A percentile compares a stretch with the other conserved stretches of the same genome.
These are phyloP conservation scores for Hipparchia semele DNA, from an alignment of 2,888 invertebrate species.

Conservation along the genomic window DNA sequence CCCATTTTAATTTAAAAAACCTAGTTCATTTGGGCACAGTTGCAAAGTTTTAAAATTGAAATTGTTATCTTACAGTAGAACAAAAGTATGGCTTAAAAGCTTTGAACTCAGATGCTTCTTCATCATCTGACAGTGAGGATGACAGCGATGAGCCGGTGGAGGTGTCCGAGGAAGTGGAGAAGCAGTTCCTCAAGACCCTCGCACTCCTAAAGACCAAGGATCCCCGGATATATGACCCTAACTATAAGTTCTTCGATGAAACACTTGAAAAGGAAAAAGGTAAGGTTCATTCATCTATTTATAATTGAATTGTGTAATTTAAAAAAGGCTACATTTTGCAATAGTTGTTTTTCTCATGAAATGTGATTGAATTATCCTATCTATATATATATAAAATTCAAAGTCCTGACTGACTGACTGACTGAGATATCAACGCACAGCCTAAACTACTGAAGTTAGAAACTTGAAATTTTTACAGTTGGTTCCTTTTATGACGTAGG, in stretches of 20 bases:
- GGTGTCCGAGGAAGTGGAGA: conserved; percentile 86
- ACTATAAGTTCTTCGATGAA: conserved; percentile 86
- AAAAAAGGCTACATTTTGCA: too few relatives aligned
- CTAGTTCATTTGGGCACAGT: too few relatives aligned
- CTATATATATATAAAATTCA: too few relatives aligned
- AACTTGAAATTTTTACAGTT: too few relatives aligned
- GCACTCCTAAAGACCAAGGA: conserved; percentile 94
- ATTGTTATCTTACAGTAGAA: conserved; percentile 80
- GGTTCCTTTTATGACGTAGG: too few relatives aligned
- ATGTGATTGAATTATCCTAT: too few relatives aligned
- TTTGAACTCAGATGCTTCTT: conserved; percentile 68
- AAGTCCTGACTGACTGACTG: too few relatives aligned
- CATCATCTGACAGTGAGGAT: conserved; percentile 84
- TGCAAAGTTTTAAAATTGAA: too few relatives aligned
- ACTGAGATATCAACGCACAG: too few relatives aligned
- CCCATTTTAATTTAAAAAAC: too few relatives aligned
- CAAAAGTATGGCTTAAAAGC: conserved; percentile 87
- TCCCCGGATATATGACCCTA: conserved; percentile 93
- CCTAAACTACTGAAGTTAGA: too few relatives aligned
- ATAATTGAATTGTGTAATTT: not conserved
- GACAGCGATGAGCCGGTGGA: conserved; percentile 85
- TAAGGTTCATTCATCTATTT: conserved; percentile 34
- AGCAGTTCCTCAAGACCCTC: conserved; percentile 94
- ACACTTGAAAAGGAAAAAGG: conserved; percentile 75
- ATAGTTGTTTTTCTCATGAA: too few relatives aligned